Conservation (phyloP, 2,888 invertebrate genomes). For the Aphidius colemani region DNA sequence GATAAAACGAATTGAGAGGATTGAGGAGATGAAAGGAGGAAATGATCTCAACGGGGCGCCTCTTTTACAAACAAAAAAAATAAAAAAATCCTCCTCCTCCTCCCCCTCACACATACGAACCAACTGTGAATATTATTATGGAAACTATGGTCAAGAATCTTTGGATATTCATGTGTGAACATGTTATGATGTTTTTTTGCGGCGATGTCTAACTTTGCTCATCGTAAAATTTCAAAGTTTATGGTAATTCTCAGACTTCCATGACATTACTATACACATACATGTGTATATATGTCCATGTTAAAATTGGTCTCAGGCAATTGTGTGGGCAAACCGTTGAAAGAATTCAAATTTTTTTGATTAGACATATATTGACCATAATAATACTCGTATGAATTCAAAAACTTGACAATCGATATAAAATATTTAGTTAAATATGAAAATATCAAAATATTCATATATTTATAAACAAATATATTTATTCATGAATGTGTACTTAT, state of each 20-base stretch:
- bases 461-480: too few species aligned
- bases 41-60: constrained; percentile 47
- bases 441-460: too few species aligned
- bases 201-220: constrained; percentile 42
- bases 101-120: too few species aligned
- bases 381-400: too few species aligned
- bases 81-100: neutral
- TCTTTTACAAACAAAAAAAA: constrained; percentile 32
- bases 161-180: constrained; percentile 17
- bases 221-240: constrained; percentile 55
- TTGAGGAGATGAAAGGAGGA: neutral
- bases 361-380: too few species aligned
- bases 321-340: too few species aligned
- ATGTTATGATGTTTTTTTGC: constrained; percentile 2
- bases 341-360: too few species aligned
- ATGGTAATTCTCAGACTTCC: constrained; percentile 50
- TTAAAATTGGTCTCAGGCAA: too few species aligned
- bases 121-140: too few species aligned
- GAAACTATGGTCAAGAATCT: neutral
- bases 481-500: too few species aligned
- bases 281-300: constrained; percentile 21
- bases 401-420: too few species aligned
- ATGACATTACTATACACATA: constrained; percentile 36
- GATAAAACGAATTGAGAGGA: constrained; percentile 45
- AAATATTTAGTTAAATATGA: too few species aligned